Conservation (phyloP, 2,113 vertebrate species). For the Lampris incognitus region DNA sequence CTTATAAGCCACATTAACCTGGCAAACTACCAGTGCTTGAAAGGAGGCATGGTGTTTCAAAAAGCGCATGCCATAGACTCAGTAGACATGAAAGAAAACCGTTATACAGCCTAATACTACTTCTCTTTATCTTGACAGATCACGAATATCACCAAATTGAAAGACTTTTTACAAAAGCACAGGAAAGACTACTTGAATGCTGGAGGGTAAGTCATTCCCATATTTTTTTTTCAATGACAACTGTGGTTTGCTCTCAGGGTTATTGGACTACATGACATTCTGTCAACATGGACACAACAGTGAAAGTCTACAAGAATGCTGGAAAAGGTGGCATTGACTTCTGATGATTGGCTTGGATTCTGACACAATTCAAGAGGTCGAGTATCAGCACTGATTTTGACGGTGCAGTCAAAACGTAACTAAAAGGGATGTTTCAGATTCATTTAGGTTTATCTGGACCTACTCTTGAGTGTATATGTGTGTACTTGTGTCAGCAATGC, state of each 20-base stretch:
- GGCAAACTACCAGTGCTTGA: conserved; percentile 13
- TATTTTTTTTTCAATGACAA: conserved; percentile 17
- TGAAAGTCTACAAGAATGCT: conserved; percentile 30
- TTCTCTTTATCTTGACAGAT: conserved; percentile 83
- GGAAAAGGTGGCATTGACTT: neutral
- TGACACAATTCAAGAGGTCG: conserved; percentile 33
- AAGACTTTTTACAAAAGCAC: conserved; percentile 96
- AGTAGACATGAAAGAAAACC: conserved; percentile 26
- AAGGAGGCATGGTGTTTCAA: conserved; percentile 24
- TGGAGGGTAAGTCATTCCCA: conserved; percentile 84
- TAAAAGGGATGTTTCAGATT: conserved; percentile 15
- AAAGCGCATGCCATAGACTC: conserved; percentile 2
- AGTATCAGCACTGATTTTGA: conserved; percentile 48
- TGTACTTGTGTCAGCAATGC: conserved; percentile 10
- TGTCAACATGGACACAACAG: neutral
- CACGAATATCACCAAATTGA: conserved; percentile 95
- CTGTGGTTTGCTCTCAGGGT: neutral
- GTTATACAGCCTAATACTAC: conserved; percentile 30
- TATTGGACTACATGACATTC: neutral
- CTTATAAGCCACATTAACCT: conserved; percentile 44
- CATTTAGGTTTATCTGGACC: neutral
- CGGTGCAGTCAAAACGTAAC: conserved; percentile 27
- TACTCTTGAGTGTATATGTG: neutral
- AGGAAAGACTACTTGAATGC: conserved; percentile 96
- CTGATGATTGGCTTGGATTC: conserved; percentile 17